Conservation (phyloP, 2,888 invertebrate genomes). For the Petrolisthes cinctipes region DNA sequence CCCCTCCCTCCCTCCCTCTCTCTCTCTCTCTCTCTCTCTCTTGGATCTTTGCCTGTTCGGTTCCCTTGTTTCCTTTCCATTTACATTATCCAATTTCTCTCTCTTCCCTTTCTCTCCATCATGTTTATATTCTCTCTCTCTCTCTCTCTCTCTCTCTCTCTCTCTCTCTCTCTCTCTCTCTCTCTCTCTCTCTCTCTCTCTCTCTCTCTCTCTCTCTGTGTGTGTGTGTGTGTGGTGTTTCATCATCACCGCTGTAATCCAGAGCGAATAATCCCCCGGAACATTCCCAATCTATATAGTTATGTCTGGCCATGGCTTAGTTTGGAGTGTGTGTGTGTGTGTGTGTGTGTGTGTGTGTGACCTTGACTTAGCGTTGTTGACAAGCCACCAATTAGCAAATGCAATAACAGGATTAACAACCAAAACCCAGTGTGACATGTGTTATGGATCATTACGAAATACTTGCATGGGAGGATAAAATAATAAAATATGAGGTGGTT, state of each 20-base stretch:
- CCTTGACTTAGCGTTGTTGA: neutral
- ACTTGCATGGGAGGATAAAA: too few relatives aligned
- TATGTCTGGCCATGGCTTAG: too few relatives aligned
- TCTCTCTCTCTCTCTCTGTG: neutral
- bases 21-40: neutral
- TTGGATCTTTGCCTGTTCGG: too few relatives aligned
- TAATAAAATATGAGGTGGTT: too few relatives aligned
- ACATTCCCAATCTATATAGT: too few relatives aligned
- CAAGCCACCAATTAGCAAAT: too few relatives aligned
- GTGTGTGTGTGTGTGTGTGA: neutral
- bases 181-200: neutral
- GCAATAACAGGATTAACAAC: too few relatives aligned
- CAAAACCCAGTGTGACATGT: too few relatives aligned
- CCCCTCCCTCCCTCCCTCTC: neutral
- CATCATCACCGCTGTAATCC: too few relatives aligned
- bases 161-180: neutral
- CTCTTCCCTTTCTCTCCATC: neutral
- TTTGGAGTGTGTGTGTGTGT: conserved; percentile 4
- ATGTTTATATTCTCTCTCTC: neutral
- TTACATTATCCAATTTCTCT: neutral
- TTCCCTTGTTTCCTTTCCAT: neutral
- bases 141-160: neutral
- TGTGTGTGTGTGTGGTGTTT: conserved; percentile 11
- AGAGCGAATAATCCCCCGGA: too few relatives aligned
- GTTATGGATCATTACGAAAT: too few relatives aligned